Base-by-base conservation (phyloP, 2,888 invertebrate genomes). In the Tanypteryx hageni region DNA sequence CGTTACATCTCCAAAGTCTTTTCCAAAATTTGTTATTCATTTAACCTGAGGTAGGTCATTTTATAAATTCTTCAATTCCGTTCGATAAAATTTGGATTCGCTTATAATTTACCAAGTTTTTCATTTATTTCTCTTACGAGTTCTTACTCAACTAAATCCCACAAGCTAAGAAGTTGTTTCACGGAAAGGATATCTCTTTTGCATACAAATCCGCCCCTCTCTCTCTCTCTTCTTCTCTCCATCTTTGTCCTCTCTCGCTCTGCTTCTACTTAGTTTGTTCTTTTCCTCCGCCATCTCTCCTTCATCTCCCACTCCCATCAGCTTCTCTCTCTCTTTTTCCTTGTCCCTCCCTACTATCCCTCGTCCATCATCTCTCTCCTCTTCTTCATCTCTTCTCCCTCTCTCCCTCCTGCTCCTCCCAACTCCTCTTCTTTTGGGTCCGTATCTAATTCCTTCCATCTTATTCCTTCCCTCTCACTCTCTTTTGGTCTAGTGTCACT, bases 381-480 rank as follows among this genome's bases (percentile, higher is more conserved):
- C 44, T 14, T 44, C 14, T 11, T 31, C 44, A 10, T 14, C 18
- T 44, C 82, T 13, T 44, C 44, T 14, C 31, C 64, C 13, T 11
- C 64, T 64, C 22, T n/a, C 9, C 76, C 44, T 14, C 31, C 64
- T n/a, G 10, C 64, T 64, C 22, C 76, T 18, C 76, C 76, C 76
- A 7, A 9, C 3, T 14, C 16, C 44, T 82, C 82, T 18, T 86
- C 86, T 61, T 61, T 86, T 61, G 59, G 57, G 57, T 85, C 57
- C 85, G n/a, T 85, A 85, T 85, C 85, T 57, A 22, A 58, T 18
- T 56, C 57, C 85, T 57, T 57, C 85, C 85, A 85, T 85, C 85
- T 85, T 13, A 85, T 85, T 85, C 85, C 85, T 57, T 58, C 22
- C n/a, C 57, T 57, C n/a, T 84, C n/a, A 56, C 57, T 18, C 27